phyloP scores from a whole-genome alignment of 2,888 invertebrate genomes.

The Helicoverpa assulta region DNA sequence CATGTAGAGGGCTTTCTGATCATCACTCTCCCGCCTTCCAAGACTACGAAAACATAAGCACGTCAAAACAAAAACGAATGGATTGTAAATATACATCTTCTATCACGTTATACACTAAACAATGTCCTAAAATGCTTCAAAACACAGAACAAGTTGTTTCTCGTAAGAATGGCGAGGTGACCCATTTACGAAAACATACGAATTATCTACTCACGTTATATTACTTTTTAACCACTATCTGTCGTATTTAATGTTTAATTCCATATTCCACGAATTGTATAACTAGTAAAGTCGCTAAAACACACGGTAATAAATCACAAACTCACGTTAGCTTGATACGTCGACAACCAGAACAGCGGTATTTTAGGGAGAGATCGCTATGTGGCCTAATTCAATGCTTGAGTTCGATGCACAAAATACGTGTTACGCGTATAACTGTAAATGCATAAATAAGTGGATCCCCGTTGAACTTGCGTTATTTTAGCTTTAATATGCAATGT shows the following conservation, averaged over 20 bases:
- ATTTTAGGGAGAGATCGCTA: slow-evolving; percentile 91
- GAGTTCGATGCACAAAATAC: slow-evolving; percentile 90
- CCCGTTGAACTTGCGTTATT: slow-evolving; percentile 55
- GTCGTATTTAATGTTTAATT: slow-evolving; percentile 68
- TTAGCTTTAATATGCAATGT: slow-evolving; percentile 29
- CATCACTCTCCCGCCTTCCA: slow-evolving; percentile 88
- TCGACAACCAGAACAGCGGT: slow-evolving; percentile 91
- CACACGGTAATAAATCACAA: slow-evolving; percentile 75
- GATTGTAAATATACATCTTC: slow-evolving; percentile 53
- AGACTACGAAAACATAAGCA: slow-evolving; percentile 80
- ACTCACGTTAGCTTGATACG: slow-evolving; percentile 90
- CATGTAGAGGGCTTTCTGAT: slow-evolving; percentile 84
- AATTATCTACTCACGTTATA: slow-evolving; percentile 86
- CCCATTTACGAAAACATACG: slow-evolving; percentile 90
- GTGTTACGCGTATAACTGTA: slow-evolving; percentile 90
- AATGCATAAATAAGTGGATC: slow-evolving; percentile 85
- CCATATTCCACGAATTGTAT: slow-evolving; percentile 60
- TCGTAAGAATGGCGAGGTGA: slow-evolving; percentile 89
- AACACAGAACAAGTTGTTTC: slow-evolving; percentile 81
- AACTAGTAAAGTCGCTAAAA: slow-evolving; percentile 61
- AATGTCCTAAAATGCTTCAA: slow-evolving; percentile 67
- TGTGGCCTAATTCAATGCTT: slow-evolving; percentile 91
- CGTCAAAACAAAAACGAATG: slow-evolving; percentile 60
- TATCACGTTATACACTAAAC: slow-evolving; percentile 59
- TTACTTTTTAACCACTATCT: slow-evolving; percentile 79